Percentiles rank a stretch among this genome's conserved stretches.
phyloP scores from a whole-genome alignment of 2,797 vertebrate genomes.

The Discoglossus pictus region DNA sequence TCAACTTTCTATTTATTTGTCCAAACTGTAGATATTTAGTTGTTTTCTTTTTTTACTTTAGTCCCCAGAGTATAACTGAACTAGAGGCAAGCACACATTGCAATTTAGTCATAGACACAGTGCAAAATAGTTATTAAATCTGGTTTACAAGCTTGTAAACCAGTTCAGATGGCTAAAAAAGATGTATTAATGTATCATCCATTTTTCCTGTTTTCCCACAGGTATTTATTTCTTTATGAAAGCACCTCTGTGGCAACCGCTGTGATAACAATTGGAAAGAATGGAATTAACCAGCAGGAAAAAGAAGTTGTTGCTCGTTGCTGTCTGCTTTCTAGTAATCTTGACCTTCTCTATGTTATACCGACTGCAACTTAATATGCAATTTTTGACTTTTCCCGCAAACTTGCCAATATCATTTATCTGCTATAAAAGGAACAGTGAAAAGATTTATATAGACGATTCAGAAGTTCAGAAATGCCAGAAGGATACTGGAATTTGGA shows the following conservation, averaged over 20 bases:
- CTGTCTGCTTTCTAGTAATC: slow-evolving; percentile 5
- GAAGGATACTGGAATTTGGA: slow-evolving; percentile 52
- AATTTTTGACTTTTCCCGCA: slow-evolving; percentile 25
- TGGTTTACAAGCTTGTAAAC: too few relatives aligned
- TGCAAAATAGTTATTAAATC: too few relatives aligned
- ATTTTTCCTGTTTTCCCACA: slow-evolving; percentile 9
- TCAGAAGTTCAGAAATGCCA: not conserved
- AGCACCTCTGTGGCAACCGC: not conserved
- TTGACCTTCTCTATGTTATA: slow-evolving; percentile 19
- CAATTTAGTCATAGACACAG: too few relatives aligned
- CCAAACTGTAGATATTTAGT: too few relatives aligned
- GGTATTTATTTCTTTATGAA: slow-evolving; percentile 15
- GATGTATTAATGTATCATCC: too few relatives aligned
- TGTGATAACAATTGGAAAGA: not conserved
- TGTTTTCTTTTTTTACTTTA: too few relatives aligned
- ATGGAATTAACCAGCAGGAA: slow-evolving; percentile 35
- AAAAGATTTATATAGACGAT: not conserved
- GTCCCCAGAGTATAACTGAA: too few relatives aligned
- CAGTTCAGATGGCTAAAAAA: too few relatives aligned
- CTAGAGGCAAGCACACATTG: too few relatives aligned
- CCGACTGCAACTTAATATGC: slow-evolving; percentile 8
- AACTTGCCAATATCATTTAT: slow-evolving; percentile 2
- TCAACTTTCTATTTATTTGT: too few relatives aligned
- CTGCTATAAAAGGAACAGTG: slow-evolving; percentile 7
- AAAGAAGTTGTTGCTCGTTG: slow-evolving; percentile 13